Evolutionary conservation across 2,113 vertebrate species (phyloP).

Genomic region (Lepus europaeus): DNA sequence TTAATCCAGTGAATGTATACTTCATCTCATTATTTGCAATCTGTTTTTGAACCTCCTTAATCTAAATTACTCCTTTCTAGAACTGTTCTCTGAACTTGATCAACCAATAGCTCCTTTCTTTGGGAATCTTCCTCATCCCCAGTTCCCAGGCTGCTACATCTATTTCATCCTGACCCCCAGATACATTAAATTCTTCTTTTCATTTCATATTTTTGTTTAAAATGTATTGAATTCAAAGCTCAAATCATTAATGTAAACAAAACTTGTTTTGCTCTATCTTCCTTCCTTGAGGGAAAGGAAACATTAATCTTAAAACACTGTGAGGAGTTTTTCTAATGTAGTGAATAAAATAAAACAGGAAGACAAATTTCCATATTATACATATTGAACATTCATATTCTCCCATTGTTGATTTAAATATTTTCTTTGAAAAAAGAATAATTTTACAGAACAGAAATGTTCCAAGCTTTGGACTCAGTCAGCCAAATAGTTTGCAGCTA

Average conservation of each 20-base stretch:
- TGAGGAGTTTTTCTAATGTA: slow-evolving; percentile 14
- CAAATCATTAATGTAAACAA: slow-evolving; percentile 38
- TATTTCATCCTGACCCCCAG: not conserved
- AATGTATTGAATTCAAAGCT: not conserved
- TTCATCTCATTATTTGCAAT: not conserved
- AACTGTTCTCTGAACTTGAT: not conserved
- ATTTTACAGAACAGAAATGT: not conserved
- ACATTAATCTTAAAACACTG: slow-evolving; percentile 41
- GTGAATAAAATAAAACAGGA: not conserved
- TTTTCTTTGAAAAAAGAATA: slow-evolving; percentile 13
- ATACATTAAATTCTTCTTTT: not conserved
- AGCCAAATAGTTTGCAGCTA: not conserved
- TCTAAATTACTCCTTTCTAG: not conserved
- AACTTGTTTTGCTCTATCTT: slow-evolving; percentile 17
- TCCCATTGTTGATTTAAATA: not conserved
- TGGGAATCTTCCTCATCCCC: not conserved
- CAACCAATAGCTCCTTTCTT: not conserved
- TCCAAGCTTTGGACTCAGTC: not conserved
- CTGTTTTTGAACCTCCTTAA: not conserved
- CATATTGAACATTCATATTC: slow-evolving; percentile 7
- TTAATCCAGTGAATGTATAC: not conserved
- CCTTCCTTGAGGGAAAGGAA: slow-evolving; percentile 22
- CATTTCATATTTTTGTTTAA: slow-evolving; percentile 25
- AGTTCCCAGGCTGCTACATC: not conserved
- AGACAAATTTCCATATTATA: slow-evolving; percentile 24